A percentile compares a stretch with the other conserved stretches of the same genome.
phyloP scores from a whole-genome alignment of 2,113 vertebrate species.

The Platycercus adscitus region DNA sequence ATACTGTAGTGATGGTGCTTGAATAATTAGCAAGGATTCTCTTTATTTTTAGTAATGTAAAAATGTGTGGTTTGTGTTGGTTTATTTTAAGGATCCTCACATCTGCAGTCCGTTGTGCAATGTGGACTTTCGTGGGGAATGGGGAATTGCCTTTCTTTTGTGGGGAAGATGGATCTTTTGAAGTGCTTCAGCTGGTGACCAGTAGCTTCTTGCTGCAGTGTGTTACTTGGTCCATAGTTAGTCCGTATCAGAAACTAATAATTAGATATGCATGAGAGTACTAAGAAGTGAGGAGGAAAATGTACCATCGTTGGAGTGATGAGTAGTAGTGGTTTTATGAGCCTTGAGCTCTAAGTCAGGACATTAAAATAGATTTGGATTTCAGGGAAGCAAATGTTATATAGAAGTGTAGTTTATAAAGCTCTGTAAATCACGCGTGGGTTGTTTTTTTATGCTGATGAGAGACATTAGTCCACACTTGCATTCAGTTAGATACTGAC shows the following conservation, averaged over 20 bases:
- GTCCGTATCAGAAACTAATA: not conserved
- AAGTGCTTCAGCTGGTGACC: not conserved
- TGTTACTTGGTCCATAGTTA: not conserved
- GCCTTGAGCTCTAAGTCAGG: not conserved
- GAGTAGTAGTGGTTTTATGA: not conserved
- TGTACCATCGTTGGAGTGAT: fast-evolving
- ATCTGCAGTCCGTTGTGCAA: not conserved
- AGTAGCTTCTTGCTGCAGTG: not conserved
- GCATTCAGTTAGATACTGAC: not conserved
- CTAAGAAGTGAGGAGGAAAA: not conserved
- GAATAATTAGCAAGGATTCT: not conserved
- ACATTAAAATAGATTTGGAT: not conserved
- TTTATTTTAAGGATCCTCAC: not conserved
- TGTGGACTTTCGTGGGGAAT: too few relatives aligned
- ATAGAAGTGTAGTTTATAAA: not conserved
- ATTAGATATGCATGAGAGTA: not conserved
- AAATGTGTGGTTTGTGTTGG: not conserved
- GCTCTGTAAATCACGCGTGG: not conserved
- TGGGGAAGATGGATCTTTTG: not conserved
- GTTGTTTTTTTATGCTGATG: not conserved
- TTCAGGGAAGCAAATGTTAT: not conserved
- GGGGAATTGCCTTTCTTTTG: not conserved
- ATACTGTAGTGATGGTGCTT: not conserved
- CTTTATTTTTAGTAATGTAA: not conserved
- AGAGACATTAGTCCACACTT: not conserved